Conservation (phyloP, 2,113 vertebrate species). For the Serilophus lunatus region DNA sequence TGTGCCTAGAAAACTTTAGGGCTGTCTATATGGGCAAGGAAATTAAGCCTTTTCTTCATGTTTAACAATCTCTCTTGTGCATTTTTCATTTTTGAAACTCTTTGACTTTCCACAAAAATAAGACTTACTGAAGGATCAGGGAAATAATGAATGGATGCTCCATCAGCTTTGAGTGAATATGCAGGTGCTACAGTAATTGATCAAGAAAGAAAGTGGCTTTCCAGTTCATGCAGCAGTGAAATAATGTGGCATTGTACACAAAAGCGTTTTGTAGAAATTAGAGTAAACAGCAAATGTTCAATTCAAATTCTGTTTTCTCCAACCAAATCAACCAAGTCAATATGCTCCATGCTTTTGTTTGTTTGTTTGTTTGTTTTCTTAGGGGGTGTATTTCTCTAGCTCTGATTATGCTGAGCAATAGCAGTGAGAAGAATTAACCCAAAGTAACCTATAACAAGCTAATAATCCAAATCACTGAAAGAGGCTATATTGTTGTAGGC, state of each 20-base stretch:
- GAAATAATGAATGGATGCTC: background rate
- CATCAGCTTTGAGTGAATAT: background rate
- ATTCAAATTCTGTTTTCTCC: background rate
- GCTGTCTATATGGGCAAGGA: background rate
- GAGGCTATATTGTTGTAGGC: background rate
- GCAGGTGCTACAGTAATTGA: background rate
- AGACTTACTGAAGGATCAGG: background rate
- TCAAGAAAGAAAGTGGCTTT: conserved; percentile 1
- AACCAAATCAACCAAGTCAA: background rate
- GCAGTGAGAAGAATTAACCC: background rate
- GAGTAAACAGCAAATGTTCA: background rate
- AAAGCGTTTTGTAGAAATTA: conserved; percentile 16
- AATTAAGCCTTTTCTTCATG: background rate
- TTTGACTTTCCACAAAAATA: background rate
- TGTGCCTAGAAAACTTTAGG: background rate
- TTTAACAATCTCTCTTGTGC: background rate
- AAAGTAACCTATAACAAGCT: background rate
- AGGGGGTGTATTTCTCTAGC: background rate
- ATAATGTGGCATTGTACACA: background rate
- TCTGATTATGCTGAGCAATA: background rate
- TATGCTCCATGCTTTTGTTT: background rate
- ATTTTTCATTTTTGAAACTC: background rate
- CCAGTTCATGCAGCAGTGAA: background rate
- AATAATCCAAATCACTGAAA: background rate
- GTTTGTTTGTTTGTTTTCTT: background rate